These are phyloP conservation scores for Hippocampus abdominalis DNA, from an alignment of 2,113 vertebrate species.

Conservation along the genomic window DNA sequence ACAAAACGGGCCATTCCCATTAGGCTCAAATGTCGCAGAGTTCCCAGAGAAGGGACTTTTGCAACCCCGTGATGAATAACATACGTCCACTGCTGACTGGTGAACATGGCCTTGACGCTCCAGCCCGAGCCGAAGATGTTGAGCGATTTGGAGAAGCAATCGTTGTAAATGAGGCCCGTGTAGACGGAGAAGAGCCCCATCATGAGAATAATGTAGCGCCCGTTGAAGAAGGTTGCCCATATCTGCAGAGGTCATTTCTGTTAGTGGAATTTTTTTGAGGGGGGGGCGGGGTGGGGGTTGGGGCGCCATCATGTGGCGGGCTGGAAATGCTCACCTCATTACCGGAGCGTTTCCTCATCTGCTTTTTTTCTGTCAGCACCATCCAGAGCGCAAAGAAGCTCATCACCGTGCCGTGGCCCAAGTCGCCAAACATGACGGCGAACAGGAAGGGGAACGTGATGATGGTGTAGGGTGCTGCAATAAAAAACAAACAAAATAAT, in stretches of 20 bases:
- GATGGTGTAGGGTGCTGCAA: constrained; percentile 89
- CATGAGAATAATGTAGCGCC: constrained; percentile 91
- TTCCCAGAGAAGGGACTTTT: too few relatives aligned
- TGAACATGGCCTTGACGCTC: constrained; percentile 90
- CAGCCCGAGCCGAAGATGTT: constrained; percentile 95
- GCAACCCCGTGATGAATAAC: constrained; percentile 29
- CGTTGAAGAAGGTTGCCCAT: constrained; percentile 87
- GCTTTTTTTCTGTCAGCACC: constrained; percentile 82
- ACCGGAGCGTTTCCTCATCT: constrained; percentile 76
- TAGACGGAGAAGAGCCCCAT: constrained; percentile 97
- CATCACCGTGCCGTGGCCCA: constrained; percentile 88
- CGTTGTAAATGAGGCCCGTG: constrained; percentile 96
- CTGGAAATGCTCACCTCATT: constrained; percentile 78
- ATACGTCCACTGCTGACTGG: constrained; percentile 88
- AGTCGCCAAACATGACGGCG: constrained; percentile 97
- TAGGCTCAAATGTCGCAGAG: neutral
- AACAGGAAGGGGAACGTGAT: constrained; percentile 98
- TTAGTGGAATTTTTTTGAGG: neutral
- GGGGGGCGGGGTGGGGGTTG: neutral
- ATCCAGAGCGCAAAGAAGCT: constrained; percentile 89
- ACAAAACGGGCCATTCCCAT: neutral
- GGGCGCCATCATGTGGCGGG: neutral
- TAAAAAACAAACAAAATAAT: neutral
- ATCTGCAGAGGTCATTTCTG: constrained; percentile 74
- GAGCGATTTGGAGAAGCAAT: constrained; percentile 95